phyloP scores from a whole-genome alignment of 2,797 vertebrate species.

The Melanogrammus aeglefinus region DNA sequence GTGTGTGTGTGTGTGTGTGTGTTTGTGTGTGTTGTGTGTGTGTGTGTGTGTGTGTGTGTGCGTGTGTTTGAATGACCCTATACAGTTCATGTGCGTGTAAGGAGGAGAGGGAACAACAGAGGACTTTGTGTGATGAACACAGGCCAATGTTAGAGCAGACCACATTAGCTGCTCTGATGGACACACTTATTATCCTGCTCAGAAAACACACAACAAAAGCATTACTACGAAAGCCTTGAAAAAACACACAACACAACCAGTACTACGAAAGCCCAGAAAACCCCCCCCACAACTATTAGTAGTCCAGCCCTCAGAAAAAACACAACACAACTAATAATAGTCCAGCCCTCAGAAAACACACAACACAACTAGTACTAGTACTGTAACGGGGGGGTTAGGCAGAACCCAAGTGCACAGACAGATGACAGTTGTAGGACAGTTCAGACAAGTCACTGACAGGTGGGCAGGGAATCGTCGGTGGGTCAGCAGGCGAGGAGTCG shows the following conservation, averaged over 20 bases:
- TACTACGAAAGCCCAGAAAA: constrained; percentile 36
- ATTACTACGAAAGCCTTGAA: constrained; percentile 29
- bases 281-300: constrained; percentile 32
- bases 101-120: constrained; percentile 61
- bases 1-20: no score
- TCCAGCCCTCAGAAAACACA: no score
- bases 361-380: constrained; percentile 23
- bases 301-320: constrained; percentile 32
- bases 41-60: constrained; percentile 19
- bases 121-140: constrained; percentile 58
- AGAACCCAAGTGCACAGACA: no score
- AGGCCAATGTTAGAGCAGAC: constrained; percentile 62
- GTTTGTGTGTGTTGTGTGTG: no score
- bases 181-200: constrained; percentile 72
- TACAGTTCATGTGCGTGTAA: constrained; percentile 56
- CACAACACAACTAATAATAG: constrained; percentile 30
- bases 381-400: no score
- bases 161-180: constrained; percentile 69
- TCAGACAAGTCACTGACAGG: no score
- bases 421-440: no score
- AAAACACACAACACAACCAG: constrained; percentile 35
- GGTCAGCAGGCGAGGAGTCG: no score
- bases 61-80: constrained; percentile 24
- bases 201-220: constrained; percentile 36
- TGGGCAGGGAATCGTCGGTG: no score